Base-by-base conservation (phyloP, 2,888 invertebrate species). In the Loripinus fragilis region DNA sequence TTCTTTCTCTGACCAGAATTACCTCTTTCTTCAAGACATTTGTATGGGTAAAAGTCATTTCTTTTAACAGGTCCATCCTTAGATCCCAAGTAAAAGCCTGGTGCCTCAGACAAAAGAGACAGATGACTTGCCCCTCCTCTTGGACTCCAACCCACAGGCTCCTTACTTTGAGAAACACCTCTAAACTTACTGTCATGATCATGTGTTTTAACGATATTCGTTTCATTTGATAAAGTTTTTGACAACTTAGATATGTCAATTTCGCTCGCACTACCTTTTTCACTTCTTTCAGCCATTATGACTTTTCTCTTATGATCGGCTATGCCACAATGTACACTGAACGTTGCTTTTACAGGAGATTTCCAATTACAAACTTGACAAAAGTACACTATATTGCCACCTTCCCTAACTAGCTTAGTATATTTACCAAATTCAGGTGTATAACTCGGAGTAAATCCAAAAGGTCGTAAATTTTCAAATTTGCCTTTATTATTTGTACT, bases 301-400 rank as follows among this genome's bases (percentile, higher is more conserved):
- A 88, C 87, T 74, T 87, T 87, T 30, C 52, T 79, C 65, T 83
- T 81, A 78, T 90, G 89, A 35, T 81, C 70, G 10, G 80, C 72
- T 35, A 84, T 80, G 30, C 83, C 82, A 72, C 89, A 89, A 69
- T 89, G 90, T 30, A 77, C 82, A 52, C 87, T 85, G 74, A 90
- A 90, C n/a, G 86, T 86, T 28, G 88, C 77, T 70, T 88, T 87
- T 8, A 88, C 86, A 60, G 88, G 89, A 42, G 88, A 88, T 76
- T 89, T 90, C 86, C 87, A 89, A 76, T 90, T 90, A 78, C 90
- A 90, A 23, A 89, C 87, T 72, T 90, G 90, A 79, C 90, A 90
- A 72, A 90, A 90, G 67, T 90, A 90, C 8, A 89, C 89, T 78
- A 89, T 89, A 60, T 89, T 89, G 0, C 90, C 90, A 10, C 90